Percentiles rank a stretch among this genome's conserved stretches.
phyloP scores from a whole-genome alignment of 2,888 invertebrate species.

The Crematogaster levior region DNA sequence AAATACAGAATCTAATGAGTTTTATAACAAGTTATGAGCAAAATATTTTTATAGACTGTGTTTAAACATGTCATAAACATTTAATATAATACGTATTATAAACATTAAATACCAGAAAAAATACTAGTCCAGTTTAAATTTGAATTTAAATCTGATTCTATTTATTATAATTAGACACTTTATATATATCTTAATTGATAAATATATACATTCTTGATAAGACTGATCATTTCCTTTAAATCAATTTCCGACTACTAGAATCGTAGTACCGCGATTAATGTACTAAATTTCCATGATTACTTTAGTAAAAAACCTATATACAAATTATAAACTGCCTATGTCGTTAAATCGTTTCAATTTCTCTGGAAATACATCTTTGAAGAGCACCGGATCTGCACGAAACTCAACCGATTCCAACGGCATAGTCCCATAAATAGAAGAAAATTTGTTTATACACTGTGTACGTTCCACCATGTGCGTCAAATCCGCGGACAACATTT shows the following conservation, averaged over 20 bases:
- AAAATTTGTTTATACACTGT: slow-evolving; percentile 93
- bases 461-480: slow-evolving; percentile 97
- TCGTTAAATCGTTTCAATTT: slow-evolving; percentile 95
- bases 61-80: no score
- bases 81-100: no score
- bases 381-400: slow-evolving; percentile 97
- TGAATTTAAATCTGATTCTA: background rate
- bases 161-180: background rate
- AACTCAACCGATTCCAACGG: slow-evolving; percentile 96
- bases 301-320: slow-evolving; percentile 10
- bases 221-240: background rate
- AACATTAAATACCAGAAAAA: background rate
- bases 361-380: slow-evolving; percentile 93
- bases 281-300: background rate
- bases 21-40: no score
- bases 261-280: background rate
- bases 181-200: slow-evolving; percentile 2
- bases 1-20: no score
- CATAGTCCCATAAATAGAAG: slow-evolving; percentile 94
- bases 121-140: background rate
- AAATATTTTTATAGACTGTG: no score
- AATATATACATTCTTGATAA: slow-evolving; percentile 6
- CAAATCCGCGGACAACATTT: slow-evolving; percentile 97
- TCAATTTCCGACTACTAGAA: background rate
- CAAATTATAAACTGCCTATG: slow-evolving; percentile 93